These are phyloP conservation scores for Tachypleus tridentatus DNA, from an alignment of 1,140 invertebrate species.

Conservation along the genomic window DNA sequence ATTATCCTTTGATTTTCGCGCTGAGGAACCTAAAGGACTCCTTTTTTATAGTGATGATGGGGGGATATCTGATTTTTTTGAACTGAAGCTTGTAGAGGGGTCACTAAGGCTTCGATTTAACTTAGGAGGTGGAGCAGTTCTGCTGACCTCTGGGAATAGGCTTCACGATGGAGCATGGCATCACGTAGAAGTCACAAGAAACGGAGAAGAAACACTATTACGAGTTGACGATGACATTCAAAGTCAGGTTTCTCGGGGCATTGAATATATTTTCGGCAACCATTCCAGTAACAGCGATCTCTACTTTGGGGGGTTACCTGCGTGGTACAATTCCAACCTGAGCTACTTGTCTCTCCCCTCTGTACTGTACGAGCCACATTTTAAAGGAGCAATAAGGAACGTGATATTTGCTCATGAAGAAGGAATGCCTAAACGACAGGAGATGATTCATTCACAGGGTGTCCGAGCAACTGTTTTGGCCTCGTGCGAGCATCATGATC, in stretches of 20 bases:
- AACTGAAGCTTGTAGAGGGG: conserved; percentile 83
- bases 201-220: conserved; percentile 61
- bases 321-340: conserved; percentile 72
- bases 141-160: conserved; percentile 69
- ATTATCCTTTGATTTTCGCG: conserved; percentile 86
- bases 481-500: conserved; percentile 71
- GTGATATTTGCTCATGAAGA: conserved; percentile 70
- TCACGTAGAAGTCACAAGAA: conserved; percentile 57
- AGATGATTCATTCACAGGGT: conserved; percentile 57
- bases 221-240: conserved; percentile 64
- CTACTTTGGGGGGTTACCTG: conserved; percentile 81
- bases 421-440: conserved; percentile 46
- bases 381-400: conserved; percentile 68
- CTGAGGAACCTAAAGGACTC: conserved; percentile 73
- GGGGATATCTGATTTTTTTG: conserved; percentile 87
- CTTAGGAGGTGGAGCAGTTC: conserved; percentile 69
- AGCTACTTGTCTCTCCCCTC: conserved; percentile 67
- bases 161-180: conserved; percentile 83
- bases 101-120: conserved; percentile 72
- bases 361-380: conserved; percentile 81
- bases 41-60: conserved; percentile 88
- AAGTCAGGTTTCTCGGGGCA: conserved; percentile 41
- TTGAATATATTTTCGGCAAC: conserved; percentile 54
- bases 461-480: conserved; percentile 49
- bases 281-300: conserved; percentile 74